These are phyloP conservation scores for Symphodus melops DNA, from an alignment of 2,113 vertebrate species.

Conservation along the genomic window DNA sequence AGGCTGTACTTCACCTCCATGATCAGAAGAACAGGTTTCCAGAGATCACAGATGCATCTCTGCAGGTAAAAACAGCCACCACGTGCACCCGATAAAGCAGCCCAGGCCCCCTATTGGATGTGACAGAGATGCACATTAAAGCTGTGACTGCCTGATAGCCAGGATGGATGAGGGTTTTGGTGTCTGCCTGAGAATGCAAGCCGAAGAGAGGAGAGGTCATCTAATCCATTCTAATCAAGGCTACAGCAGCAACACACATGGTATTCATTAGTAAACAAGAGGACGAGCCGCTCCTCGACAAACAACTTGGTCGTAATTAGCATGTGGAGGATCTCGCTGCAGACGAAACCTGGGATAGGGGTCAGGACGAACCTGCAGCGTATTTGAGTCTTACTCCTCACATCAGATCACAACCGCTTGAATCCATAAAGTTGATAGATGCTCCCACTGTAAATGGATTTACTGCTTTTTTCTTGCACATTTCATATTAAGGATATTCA, in stretches of 20 bases:
- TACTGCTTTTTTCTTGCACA: constrained; percentile 34
- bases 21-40: constrained; percentile 13
- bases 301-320: constrained; percentile 76
- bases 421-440: constrained; percentile 49
- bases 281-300: constrained; percentile 64
- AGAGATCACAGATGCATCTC: constrained; percentile 59
- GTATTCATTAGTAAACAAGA: constrained; percentile 81
- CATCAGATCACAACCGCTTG: constrained; percentile 35
- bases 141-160: constrained; percentile 45
- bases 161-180: constrained; percentile 54
- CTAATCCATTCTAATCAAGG: constrained; percentile 83
- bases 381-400: constrained; percentile 50
- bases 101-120: constrained; percentile 52
- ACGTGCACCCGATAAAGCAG: constrained; percentile 42
- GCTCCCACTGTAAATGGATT: constrained; percentile 33
- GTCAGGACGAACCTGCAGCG: constrained; percentile 54
- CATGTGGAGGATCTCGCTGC: constrained; percentile 68
- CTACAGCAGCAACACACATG: constrained; percentile 72
- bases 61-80: constrained; percentile 40
- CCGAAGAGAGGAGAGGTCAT: constrained; percentile 64
- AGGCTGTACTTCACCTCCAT: constrained; percentile 30
- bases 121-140: constrained; percentile 60
- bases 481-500: constrained; percentile 62
- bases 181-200: constrained; percentile 53
- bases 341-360: constrained; percentile 68